Evolutionary conservation across 37 sponge, comb jelly and placozoan species (phyloP), one percentile per base, ranked within the genome.

Genomic region (Bolinopsis microptera): DNA sequence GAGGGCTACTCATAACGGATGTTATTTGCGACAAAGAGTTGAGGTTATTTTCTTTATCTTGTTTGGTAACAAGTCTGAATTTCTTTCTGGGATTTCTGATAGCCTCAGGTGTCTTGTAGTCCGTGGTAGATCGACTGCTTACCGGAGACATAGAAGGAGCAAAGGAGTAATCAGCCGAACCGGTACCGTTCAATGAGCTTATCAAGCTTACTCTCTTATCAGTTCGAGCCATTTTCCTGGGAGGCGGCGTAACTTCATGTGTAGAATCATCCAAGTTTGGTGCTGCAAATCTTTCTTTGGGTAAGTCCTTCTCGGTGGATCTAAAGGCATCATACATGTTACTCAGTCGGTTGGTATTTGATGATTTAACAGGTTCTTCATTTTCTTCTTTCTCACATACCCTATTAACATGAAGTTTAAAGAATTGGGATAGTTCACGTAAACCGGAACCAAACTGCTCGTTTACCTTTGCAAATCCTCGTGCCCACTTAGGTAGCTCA

Each of bases 41-140:
- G 25, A 72, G 26, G 18, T 30, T n/a, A 28, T 72, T 72, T 72
- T 72, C 74, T n/a, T 72, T 24, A 23, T 72, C 30, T 3, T 72
- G 5, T 32, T 32, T 77, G 28, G 33, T 3, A 40, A 86, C 90
- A 41, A 86, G 13, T 24, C 36, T 38, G 2, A 86, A 39, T 27
- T 38, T 86, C 48, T 40, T 86, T 23, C 61, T 38, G 23, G 90
- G 90, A 39, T 86, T 39, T 34, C 36, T 86, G 38, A 86, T 9
- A 41, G 31, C 90, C 28, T 86, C 90, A n/a, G 90, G 90, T 23
- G 90, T 86, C 39, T 86, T 86, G 90, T 36, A 86, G 1, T 86
- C 90, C 0, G 34, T 22, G 5, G 0, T 16, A 35, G 22, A 21
- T 32, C 32, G 28, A 35, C 80, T 77, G 18, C 35, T 77, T 32